phyloP scores from a whole-genome alignment of 2,797 vertebrate genomes.

The Pseudochirops corinnae region DNA sequence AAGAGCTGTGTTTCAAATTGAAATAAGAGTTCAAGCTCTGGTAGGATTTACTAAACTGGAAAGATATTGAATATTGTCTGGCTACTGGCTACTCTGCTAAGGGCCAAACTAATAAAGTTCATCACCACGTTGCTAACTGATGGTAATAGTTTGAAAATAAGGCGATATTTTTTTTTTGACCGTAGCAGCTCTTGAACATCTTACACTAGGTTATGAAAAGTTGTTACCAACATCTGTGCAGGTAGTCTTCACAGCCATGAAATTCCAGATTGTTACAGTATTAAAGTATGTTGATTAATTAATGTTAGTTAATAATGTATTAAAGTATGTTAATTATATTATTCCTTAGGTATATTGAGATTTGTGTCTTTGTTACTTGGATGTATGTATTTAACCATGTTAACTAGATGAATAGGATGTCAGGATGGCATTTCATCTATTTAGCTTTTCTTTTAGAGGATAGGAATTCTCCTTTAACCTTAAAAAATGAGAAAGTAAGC shows the following conservation, averaged over 20 bases:
- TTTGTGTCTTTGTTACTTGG: constrained; percentile 25
- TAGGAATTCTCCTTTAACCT: constrained; percentile 43
- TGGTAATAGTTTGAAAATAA: not conserved
- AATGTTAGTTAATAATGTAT: not conserved
- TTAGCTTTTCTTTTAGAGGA: not conserved
- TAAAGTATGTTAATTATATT: not conserved
- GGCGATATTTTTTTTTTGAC: not conserved
- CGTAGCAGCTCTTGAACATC: not conserved
- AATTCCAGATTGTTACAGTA: not conserved
- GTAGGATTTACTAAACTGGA: not conserved
- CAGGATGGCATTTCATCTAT: constrained; percentile 32
- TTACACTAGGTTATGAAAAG: not conserved
- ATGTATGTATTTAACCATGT: not conserved
- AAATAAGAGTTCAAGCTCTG: not conserved
- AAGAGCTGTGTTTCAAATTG: not conserved
- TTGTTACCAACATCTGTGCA: not conserved
- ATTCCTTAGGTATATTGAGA: constrained; percentile 25
- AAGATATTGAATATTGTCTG: not conserved
- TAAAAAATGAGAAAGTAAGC: constrained; percentile 38
- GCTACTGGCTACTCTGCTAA: not conserved
- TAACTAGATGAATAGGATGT: constrained; percentile 15
- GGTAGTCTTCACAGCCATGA: not conserved
- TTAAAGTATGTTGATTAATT: no score
- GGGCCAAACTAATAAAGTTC: not conserved
- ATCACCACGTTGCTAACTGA: not conserved